Percentiles rank a stretch among this genome's conserved stretches.
These are phyloP conservation scores for Cataglyphis rosenhaueri DNA, from an alignment of 2,888 invertebrate species.

Conservation along the genomic window DNA sequence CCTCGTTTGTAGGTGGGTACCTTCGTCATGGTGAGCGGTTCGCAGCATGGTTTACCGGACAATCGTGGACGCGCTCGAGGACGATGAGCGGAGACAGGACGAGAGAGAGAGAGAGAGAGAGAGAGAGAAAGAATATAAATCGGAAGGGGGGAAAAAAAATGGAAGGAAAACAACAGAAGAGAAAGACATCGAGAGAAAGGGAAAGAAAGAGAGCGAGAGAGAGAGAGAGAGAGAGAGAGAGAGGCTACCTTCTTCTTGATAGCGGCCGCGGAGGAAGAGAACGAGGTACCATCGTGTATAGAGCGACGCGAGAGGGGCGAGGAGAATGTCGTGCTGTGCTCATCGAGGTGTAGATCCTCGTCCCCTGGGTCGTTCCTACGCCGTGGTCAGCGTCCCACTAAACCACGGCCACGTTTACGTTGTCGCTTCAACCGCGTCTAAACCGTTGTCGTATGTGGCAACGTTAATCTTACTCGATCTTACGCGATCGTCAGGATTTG, in stretches of 20 bases:
- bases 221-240: slow-evolving; percentile 54
- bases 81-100: slow-evolving; percentile 78
- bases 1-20: slow-evolving; percentile 82
- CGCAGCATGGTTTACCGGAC: slow-evolving; percentile 82
- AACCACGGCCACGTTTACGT: slow-evolving; percentile 82
- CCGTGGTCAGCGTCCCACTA: slow-evolving; percentile 85
- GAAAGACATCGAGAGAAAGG: slow-evolving; percentile 44
- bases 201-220: slow-evolving; percentile 42
- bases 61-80: slow-evolving; percentile 80
- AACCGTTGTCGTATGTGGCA: slow-evolving; percentile 70
- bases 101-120: slow-evolving; percentile 65
- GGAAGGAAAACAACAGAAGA: slow-evolving; percentile 48
- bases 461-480: slow-evolving; percentile 62
- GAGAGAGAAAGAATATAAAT: slow-evolving; percentile 52
- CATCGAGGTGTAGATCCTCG: slow-evolving; percentile 86
- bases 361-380: slow-evolving; percentile 83
- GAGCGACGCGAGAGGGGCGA: slow-evolving; percentile 77
- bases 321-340: slow-evolving; percentile 84
- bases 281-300: slow-evolving; percentile 70
- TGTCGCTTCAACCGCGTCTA: slow-evolving; percentile 70
- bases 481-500: slow-evolving; percentile 51
- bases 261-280: slow-evolving; percentile 70
- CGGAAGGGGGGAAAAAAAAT: slow-evolving; percentile 52
- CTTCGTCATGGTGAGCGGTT: slow-evolving; percentile 83
- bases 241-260: slow-evolving; percentile 73